Evolutionary conservation across 2,113 vertebrate species (phyloP), one percentile per base, ranked within the genome.

Genomic region (Gobius niger): DNA sequence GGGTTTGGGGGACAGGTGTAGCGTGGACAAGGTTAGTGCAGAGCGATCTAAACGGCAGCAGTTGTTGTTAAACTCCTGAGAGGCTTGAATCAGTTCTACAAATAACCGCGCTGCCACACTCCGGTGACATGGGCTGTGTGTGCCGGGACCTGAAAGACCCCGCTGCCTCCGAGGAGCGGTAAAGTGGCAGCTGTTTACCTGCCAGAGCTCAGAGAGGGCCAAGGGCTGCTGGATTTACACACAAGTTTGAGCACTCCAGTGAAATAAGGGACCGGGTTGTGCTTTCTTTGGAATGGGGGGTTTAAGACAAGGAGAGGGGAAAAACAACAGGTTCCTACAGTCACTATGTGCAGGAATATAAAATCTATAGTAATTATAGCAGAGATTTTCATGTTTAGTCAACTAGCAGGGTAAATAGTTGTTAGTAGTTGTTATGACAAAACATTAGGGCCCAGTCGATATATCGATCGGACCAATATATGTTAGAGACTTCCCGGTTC

Each of bases 191-290:
- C 67, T 72, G 56, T 68, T 49, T 42, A 64, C 16, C 19, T 64
- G 63, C 56, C 70, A 60, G 34, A 18, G 34, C 50, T 65, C 13
- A 44, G 62, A 19, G 6, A 7, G 50, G 68, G 40, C 42, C 14
- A 72, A 44, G 56, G 60, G 51, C 4, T 70, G 63, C n/a, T 69
- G 63, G 52, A 60, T 18, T 63, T 67, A 34, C 52, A 73, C 68
- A 69, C 47, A 41, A 62, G 49, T 65, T 68, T 62, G 16, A 9
- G 7, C n/a, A 34, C n/a, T 53, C 49, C 24, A 41, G 51, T 42
- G 41, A 10, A 67, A 24, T 14, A 52, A 73, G 34, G 19, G 16
- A 16, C 9, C 42, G 42, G 63, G 9, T 46, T 71, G 10, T 71
- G 44, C 19, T n/a, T 9, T 6, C 42, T 53, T 40, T 70, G 19